Base-by-base conservation (phyloP, 35 echinoderm and acorn worm genomes). In the Holothuria glaberrima region DNA sequence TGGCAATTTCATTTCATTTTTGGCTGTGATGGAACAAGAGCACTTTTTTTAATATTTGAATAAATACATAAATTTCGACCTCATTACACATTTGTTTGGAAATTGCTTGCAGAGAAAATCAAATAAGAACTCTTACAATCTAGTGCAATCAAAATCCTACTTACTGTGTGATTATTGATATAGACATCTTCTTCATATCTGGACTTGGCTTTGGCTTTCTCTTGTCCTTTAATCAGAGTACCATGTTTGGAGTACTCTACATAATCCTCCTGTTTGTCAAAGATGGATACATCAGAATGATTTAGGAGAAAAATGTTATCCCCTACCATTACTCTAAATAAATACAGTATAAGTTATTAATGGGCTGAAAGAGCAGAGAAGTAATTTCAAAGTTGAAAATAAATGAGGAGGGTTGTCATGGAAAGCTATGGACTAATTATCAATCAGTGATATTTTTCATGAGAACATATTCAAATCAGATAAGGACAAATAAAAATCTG, bases 211-310 rank as follows among this genome's bases (percentile, higher is more conserved):
- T 92, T 92, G 46, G 96, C 96, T 87, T 91, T 98, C 77, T 98
- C 96, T 57, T 94, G 96, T 4, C 96, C 96, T 83, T 98, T 98
- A 36, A 98, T 91, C 26, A 98, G 48, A 57, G 89, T 94, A 4
- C 96, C 96, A 82, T 98, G 96, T 67, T 88, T 94, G 16, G 96
- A 98, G 60, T 98, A 98, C 45, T 98, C 96, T 7, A 98, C 93
- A 92, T 98, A 98, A 52, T 98, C 91, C 65, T 98, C 96, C 96
- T 98, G 82, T 2, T 41, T 2, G 36, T 41, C 36, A 41, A 41
- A 41, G 7, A 41, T 41, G 36, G 36, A 41, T 41, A 41, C 36
- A 41, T 41, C 36, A 41, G 7, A 41, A 41, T 41, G 36, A 41
- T 41, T 41, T 41, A 41, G 2, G 36, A 4, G 36, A 41, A 7